phyloP scores from a whole-genome alignment of 2,888 invertebrate species.

The Macaria notata region DNA sequence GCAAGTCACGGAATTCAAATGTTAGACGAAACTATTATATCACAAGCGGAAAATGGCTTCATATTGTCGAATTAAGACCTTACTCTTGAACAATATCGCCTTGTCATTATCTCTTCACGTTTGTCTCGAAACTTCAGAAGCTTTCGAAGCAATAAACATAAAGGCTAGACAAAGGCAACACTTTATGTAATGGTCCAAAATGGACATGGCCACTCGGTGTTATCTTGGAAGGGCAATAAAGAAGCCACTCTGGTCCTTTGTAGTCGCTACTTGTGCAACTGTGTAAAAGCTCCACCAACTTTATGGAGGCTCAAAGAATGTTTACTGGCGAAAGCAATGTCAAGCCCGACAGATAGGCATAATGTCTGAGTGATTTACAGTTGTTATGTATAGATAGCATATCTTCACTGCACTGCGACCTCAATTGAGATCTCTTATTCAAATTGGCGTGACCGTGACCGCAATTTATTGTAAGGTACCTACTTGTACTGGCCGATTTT shows the following conservation, averaged over 20 bases:
- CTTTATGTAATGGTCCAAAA: slow-evolving; percentile 66
- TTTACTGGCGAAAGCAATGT: slow-evolving; percentile 24
- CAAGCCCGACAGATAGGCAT: background rate
- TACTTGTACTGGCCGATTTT: background rate
- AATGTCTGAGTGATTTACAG: background rate
- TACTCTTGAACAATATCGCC: slow-evolving; percentile 11
- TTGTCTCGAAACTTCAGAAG: slow-evolving; percentile 19
- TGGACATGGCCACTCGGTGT: slow-evolving; percentile 53
- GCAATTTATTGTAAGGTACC: background rate
- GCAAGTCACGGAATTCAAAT: slow-evolving; percentile 24
- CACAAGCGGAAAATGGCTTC: background rate
- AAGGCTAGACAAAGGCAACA: slow-evolving; percentile 58
- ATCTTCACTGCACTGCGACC: background rate
- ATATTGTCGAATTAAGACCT: slow-evolving; percentile 26
- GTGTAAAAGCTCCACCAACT: slow-evolving; percentile 35
- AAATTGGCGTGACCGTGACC: slow-evolving; percentile 6
- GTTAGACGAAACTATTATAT: slow-evolving; percentile 10
- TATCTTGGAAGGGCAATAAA: slow-evolving; percentile 71
- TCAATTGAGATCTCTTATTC: slow-evolving; percentile 6
- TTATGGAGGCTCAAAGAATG: slow-evolving; percentile 26
- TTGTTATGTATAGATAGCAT: background rate
- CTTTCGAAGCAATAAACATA: slow-evolving; percentile 33
- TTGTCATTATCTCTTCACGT: slow-evolving; percentile 18
- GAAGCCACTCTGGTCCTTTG: slow-evolving; percentile 61
- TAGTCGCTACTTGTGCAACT: slow-evolving; percentile 61